Evolutionary conservation across 2,797 vertebrate genomes (phyloP), one percentile per base, ranked within the genome.

Genomic region (Hippocampus kuda): DNA sequence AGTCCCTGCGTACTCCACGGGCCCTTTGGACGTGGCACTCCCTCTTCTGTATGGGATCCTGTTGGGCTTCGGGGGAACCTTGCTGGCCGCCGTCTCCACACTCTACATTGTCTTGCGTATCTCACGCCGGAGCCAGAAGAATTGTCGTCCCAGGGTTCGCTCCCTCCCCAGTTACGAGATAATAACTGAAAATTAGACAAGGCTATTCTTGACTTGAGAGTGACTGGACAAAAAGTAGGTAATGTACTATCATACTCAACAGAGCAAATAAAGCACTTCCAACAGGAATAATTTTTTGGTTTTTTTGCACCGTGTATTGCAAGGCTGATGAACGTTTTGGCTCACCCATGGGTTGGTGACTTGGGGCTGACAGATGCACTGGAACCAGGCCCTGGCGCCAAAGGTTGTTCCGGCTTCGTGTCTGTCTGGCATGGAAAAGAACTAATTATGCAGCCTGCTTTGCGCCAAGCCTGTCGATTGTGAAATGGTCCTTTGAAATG

Each of bases 11-110:
- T 93, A 94, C 82, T 69, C 71, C 48, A 87, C 72, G 26, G 88
- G 82, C 27, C 86, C 87, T 26, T 51, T 78, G 59, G 86, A 85
- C 30, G 91, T 90, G 75, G 65, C 72, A 0, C 51, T 77, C n/a
- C 92, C 93, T 0, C 9, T 96, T 74, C 10, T 87, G 1, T 85
- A 83, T 0, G 93, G 93, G 2, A 0, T 94, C 38, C 18, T 94
- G 61, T 67, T 90, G 0, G 94, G 94, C 51, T 90, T 91, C 46
- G 65, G 68, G 10, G 86, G 88, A 0, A 72, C 89, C 63, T 66
- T 88, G 24, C 59, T 90, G 0, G 62, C 66, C 2, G 77, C 76
- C 0, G 0, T 68, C n/a, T 42, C 67, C 7, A 2, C 85, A 34
- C 54, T 89, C 68, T 20, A 85, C 27, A 0, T 84, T 68, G 24